Evolutionary conservation across 2,113 vertebrate genomes (phyloP).

Genomic region (Oxyruncus cristatus): DNA sequence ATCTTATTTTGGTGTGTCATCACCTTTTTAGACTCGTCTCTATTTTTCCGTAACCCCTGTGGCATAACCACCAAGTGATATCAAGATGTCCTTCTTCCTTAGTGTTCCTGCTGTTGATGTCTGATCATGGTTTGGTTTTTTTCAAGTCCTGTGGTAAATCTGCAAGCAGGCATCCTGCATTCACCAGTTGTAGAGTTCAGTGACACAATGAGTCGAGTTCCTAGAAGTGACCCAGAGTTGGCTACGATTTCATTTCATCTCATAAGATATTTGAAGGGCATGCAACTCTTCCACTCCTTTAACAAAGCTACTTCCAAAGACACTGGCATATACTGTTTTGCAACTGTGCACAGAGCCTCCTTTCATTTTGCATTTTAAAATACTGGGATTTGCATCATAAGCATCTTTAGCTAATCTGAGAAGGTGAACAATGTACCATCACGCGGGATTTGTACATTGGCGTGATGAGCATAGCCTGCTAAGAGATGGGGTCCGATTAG

Average conservation of each 20-base stretch:
- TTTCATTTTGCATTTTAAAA: not conserved
- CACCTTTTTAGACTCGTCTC: not conserved
- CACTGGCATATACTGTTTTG: not conserved
- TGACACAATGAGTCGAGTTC: not conserved
- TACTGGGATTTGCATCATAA: not conserved
- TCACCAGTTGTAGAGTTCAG: not conserved
- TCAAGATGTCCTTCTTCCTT: not conserved
- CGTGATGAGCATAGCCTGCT: not conserved
- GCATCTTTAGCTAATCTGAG: not conserved
- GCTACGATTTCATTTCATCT: not conserved
- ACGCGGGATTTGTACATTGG: not conserved
- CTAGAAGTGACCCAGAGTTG: not conserved
- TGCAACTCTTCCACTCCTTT: constrained; percentile 18
- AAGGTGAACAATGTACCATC: not conserved
- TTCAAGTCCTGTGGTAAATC: not conserved
- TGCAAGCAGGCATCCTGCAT: not conserved
- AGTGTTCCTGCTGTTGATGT: not conserved
- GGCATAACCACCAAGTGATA: not conserved
- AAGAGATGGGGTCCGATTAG: not conserved
- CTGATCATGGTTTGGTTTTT: not conserved
- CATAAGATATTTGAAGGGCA: not conserved
- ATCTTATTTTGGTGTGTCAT: not conserved
- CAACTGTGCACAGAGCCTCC: not conserved
- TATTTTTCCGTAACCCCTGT: not conserved
- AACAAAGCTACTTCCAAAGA: not conserved